Base-by-base conservation (phyloP, 2,888 invertebrate genomes). In the Dascillus cervinus region DNA sequence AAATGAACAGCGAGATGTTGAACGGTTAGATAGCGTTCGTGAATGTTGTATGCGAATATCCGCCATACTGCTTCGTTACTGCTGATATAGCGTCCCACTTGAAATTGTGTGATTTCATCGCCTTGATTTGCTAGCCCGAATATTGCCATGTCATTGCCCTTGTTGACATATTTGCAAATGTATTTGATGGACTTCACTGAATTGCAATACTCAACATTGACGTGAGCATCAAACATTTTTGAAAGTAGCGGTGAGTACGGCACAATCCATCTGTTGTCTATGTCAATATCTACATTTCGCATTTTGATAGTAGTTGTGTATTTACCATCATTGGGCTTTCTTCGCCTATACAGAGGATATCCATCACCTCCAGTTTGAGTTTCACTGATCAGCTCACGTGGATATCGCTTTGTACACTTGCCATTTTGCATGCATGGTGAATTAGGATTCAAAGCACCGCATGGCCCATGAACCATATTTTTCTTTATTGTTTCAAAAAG, bases 381-480 rank as follows among this genome's bases (percentile, higher is more conserved):
- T 4, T 51, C 53, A 3, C 39, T 25, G 12, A 33, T 12, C 14
- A 45, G 35, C 10, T 13, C 4, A 20, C 29, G 22, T 14, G 41
- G 41, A 28, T 27, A 49, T 60, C 32, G 19, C 33, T 59, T 56
- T 5, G 48, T 41, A 37, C 59, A 61, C 33, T 55, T 53, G 26
- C 55, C 57, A 39, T 60, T 52, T 19, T 34, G 37, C 60, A 63
- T 66, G 49, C 66, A 66, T 6, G 60, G 59, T 22, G 52, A 54
- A 33, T 34, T 34, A 13, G 27, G 37, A 45, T 62, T 62, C 8
- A 54, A 28, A 23, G 28, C 34, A 32, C 62, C 64, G 44, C 64
- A 64, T 29, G 64, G 64, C n/a, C n/a, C n/a, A n/a, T n/a, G n/a
- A 29, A 58, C 50, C 56, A 64, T 65, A 26, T 58, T 46, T 29